Evolutionary conservation across 2,113 vertebrate genomes (phyloP).

Genomic region (Callithrix jacchus): DNA sequence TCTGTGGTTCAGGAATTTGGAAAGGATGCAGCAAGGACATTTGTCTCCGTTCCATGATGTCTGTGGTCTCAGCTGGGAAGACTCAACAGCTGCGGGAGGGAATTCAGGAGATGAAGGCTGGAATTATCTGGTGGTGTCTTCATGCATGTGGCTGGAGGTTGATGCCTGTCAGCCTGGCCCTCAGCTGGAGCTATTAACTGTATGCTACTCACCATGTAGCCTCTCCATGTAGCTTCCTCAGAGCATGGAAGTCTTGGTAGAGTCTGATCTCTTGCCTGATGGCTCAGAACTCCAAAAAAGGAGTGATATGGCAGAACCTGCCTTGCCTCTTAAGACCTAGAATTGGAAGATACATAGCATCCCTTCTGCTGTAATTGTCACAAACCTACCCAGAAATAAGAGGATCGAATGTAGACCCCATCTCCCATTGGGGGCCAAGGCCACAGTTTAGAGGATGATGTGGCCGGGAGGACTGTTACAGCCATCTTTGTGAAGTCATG

Average conservation of each 20-base stretch:
- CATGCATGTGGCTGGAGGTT: neutral
- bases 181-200: neutral
- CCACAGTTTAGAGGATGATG: neutral
- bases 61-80: neutral
- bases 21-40: neutral
- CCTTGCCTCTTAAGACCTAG: neutral
- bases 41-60: neutral
- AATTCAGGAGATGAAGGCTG: neutral
- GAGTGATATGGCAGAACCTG: neutral
- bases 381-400: neutral
- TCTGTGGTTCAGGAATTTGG: neutral
- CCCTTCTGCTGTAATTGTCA: neutral
- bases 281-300: neutral
- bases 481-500: neutral
- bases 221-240: neutral
- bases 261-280: neutral
- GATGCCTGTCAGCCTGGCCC: neutral
- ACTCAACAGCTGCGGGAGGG: neutral
- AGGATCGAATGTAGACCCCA: neutral
- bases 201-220: neutral
- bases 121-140: neutral
- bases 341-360: neutral
- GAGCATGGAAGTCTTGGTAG: neutral
- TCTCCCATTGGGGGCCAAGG: neutral
- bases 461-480: neutral